Base-by-base conservation (phyloP, 2,797 vertebrate genomes). In the Arctocebus calabarensis region DNA sequence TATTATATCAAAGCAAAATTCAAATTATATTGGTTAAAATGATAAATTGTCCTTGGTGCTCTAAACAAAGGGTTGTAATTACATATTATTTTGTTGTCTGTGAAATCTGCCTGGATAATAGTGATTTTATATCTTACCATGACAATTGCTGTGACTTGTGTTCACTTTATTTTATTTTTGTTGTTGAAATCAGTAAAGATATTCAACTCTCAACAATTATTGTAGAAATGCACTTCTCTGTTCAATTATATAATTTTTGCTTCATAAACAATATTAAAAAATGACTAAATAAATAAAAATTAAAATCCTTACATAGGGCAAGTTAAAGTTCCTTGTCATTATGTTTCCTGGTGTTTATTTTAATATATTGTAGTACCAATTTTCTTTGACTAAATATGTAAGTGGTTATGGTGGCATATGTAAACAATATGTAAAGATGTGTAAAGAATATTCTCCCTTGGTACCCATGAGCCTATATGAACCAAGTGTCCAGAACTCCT, bases 1-100 rank as follows among this genome's bases (percentile, higher is more conserved):
- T 64, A 59, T 78, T 88, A 13, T 27, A 84, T 29, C 64, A 88
- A 88, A 84, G 68, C 37, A 87, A 92, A 74, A 59, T 52, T 84
- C 81, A 25, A 77, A 82, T 52, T 70, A 34, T 85, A 45, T 27
- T 22, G 40, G 81, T 75, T 94, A 79, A 96, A 16, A 73, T 73
- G 14, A 64, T 52, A 73, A 79, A 81, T 81, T 81, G 19, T 32
- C 32, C 57, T 74, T 57, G 40, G 32, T n/a, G 64, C 14, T 74
- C 34, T 79, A 87, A 27, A 84, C 7, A 27, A 23, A 4, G 3
- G 5, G 4, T 48, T 91, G 13, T 43, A 37, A 62, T 68, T 68
- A 90, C 34, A 1, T 37, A 0, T 43, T 37, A 79, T 13, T 57
- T 83, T 20, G 78, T 84, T 27, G 1, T 73, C 12, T 23, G 4